A percentile compares a stretch with the other conserved stretches of the same genome.
These are phyloP conservation scores for Sebastes kiyomatsui DNA, from an alignment of 2,797 vertebrate genomes.

Conservation along the genomic window DNA sequence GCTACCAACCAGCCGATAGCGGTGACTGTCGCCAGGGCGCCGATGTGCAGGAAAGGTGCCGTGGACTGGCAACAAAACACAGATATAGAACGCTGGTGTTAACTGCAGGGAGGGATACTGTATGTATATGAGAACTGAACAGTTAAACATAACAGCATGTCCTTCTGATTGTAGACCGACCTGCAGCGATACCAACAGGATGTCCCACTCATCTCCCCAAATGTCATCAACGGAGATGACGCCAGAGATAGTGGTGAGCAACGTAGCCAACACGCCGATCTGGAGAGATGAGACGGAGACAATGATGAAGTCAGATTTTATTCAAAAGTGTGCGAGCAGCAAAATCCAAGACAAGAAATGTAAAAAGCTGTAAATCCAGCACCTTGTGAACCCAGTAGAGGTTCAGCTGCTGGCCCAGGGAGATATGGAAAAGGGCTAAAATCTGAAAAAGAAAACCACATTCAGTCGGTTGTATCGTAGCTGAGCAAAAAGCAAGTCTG, in stretches of 20 bases:
- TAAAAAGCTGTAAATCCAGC: not conserved
- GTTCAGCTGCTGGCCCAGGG: slow-evolving; percentile 85
- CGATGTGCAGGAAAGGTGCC: slow-evolving; percentile 94
- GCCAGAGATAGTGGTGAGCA: slow-evolving; percentile 88
- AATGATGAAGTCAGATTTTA: not conserved
- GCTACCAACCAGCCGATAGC: slow-evolving; percentile 92
- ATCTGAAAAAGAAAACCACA: slow-evolving; percentile 63
- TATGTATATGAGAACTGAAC: not conserved
- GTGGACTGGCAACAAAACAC: slow-evolving; percentile 83
- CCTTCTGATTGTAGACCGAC: slow-evolving; percentile 68
- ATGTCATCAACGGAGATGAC: slow-evolving; percentile 89
- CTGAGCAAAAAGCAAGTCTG: not conserved
- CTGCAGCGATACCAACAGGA: slow-evolving; percentile 92
- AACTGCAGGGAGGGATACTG: too few species aligned
- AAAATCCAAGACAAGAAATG: not conserved
- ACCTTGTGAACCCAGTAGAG: slow-evolving; percentile 88
- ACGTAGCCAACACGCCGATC: slow-evolving; percentile 87
- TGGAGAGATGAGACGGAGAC: slow-evolving; percentile 59
- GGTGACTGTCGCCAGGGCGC: slow-evolving; percentile 87
- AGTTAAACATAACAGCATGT: not conserved
- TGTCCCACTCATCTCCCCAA: slow-evolving; percentile 93
- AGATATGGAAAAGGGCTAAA: slow-evolving; percentile 83
- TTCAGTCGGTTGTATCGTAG: not conserved
- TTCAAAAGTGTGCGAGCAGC: not conserved
- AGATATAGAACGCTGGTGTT: not conserved